Base-by-base conservation (phyloP, 2,113 vertebrate species). In the Oplegnathus fasciatus region DNA sequence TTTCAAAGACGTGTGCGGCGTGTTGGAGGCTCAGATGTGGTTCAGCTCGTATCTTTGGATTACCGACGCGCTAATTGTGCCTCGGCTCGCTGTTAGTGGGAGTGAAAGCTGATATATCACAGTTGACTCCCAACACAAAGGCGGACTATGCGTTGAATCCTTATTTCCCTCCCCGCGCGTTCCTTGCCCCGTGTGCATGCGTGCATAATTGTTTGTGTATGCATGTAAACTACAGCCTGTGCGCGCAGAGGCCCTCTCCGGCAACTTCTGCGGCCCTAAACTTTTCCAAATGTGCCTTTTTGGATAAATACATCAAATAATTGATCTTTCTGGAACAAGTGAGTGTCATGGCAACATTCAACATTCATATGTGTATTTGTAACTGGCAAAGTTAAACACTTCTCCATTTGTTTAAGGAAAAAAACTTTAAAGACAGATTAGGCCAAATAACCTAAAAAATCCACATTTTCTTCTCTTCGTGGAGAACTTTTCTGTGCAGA, bases 91-190 rank as follows among this genome's bases (percentile, higher is more conserved):
- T 40, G 88, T 50, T 65, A 37, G 83, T 62, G 71, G 67, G 26
- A 76, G 80, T 73, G 84, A 84, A 86, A 90, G 76, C 76, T 64
- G 71, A 88, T 73, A 64, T 83, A 71, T 81, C 61, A 82, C 67
- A 37, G 67, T 73, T 86, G 70, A 87, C 42, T 82, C 74, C 44
- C n/a, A n/a, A 20, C 72, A 83, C 50, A 74, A 66, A 78, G 28
- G 42, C 68, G 15, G 24, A 30, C 50, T 57, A 17, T 64, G 75
- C 62, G 3, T 73, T 69, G 14, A 61, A 66, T 40, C 48, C 46
- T 55, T 42, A 24, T 34, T 26, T 18, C 32, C 22, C 9, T 37
- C 58, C 54, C 30, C 28, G 46, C 37, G 42, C 58, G 11, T 60
- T 61, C 40, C 28, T 48, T 8, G 2, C 54, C n/a, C 44, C 24